Percentiles rank a stretch among this genome's conserved stretches.
Evolutionary conservation across 2,888 invertebrate genomes (phyloP).

Genomic region (Melipona bicolor): DNA sequence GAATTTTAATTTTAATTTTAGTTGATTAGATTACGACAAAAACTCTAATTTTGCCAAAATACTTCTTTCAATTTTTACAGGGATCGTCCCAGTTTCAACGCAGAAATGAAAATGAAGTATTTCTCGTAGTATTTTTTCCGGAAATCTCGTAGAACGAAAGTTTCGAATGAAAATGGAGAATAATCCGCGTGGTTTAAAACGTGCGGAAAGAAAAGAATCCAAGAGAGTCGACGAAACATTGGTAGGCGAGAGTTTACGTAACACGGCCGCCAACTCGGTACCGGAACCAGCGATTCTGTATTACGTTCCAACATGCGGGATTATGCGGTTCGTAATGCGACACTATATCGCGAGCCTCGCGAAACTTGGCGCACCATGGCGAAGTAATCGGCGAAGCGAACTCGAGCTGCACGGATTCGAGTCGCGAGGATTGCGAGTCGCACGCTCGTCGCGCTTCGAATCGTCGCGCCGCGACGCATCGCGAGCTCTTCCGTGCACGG

Average conservation of each 20-base stretch:
- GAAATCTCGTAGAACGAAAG: background rate
- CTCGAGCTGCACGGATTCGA: slow-evolving; percentile 4
- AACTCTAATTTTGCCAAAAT: too few species aligned
- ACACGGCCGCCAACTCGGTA: slow-evolving; percentile 15
- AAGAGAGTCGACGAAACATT: background rate
- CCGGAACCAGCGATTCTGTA: slow-evolving; percentile 44
- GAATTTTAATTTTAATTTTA: too few species aligned
- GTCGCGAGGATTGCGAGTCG: slow-evolving; percentile 25
- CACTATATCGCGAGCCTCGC: slow-evolving; percentile 19
- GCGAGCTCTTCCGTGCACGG: slow-evolving; percentile 36
- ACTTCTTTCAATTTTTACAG: too few species aligned
- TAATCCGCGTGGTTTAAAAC: background rate
- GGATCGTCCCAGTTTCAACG: too few species aligned
- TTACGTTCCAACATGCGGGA: slow-evolving; percentile 39
- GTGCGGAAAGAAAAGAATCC: background rate
- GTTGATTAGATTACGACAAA: too few species aligned
- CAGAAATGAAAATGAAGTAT: too few species aligned
- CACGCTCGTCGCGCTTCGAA: slow-evolving; percentile 38
- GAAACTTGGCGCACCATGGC: slow-evolving; percentile 35
- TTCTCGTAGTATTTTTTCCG: too few species aligned
- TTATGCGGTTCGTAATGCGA: slow-evolving; percentile 54
- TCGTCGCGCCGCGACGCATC: slow-evolving; percentile 26
- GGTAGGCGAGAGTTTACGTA: slow-evolving; percentile 19
- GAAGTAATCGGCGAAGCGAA: slow-evolving; percentile 40
- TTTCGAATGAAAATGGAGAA: too few species aligned